Evolutionary conservation across 2,797 vertebrate genomes (phyloP).

Genomic region (Antennarius maculatus): DNA sequence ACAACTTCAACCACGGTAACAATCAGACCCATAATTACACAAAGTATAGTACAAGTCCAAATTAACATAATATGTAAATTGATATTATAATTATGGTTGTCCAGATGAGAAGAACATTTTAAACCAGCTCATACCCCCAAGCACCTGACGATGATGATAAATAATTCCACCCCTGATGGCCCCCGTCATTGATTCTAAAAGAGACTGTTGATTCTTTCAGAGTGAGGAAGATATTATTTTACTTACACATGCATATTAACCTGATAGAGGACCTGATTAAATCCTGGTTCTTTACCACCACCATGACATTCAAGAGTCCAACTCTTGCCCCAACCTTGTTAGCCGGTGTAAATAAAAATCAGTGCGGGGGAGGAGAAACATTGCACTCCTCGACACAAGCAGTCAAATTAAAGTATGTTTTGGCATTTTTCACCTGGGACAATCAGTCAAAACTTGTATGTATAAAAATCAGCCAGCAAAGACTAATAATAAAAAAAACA

Average conservation of each 20-base stretch:
- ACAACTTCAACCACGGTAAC: slow-evolving; percentile 34
- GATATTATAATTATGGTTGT: slow-evolving; percentile 49
- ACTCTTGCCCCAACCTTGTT: slow-evolving; percentile 80
- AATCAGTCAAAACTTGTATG: slow-evolving; percentile 32
- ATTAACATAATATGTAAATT: slow-evolving; percentile 60
- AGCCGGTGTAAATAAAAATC: slow-evolving; percentile 78
- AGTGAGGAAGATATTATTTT: slow-evolving; percentile 70
- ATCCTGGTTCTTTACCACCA: slow-evolving; percentile 74
- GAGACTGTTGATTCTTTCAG: slow-evolving; percentile 76
- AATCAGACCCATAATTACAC: slow-evolving; percentile 24
- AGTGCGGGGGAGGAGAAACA: slow-evolving; percentile 46
- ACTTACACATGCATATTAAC: slow-evolving; percentile 79
- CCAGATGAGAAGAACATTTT: slow-evolving; percentile 33
- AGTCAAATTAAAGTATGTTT: slow-evolving; percentile 57
- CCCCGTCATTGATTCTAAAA: slow-evolving; percentile 69
- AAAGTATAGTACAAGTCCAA: background rate
- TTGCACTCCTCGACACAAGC: slow-evolving; percentile 32
- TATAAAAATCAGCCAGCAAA: slow-evolving; percentile 28
- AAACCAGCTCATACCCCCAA: slow-evolving; percentile 33
- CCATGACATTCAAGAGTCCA: slow-evolving; percentile 78
- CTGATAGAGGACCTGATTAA: slow-evolving; percentile 81
- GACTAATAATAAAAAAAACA: slow-evolving; percentile 18
- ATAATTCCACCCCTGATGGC: slow-evolving; percentile 48
- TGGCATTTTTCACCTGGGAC: slow-evolving; percentile 46
- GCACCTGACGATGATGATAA: slow-evolving; percentile 62